Percentiles rank a stretch among this genome's conserved stretches.
These are phyloP conservation scores for Neolamprologus longior DNA, from an alignment of 2,113 vertebrate species.

Conservation along the genomic window DNA sequence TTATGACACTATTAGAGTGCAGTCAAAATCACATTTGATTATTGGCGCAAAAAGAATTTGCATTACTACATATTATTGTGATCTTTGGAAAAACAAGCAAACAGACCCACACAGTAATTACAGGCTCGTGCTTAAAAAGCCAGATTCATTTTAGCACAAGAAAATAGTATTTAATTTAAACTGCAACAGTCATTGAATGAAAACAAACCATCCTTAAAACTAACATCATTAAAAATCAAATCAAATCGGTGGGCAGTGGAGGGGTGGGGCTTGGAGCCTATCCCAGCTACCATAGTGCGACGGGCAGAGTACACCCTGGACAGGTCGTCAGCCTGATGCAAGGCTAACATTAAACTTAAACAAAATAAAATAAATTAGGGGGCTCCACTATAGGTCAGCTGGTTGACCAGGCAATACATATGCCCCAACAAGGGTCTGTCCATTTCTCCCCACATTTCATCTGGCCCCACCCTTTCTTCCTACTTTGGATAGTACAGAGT, in stretches of 20 bases:
- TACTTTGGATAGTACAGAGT: background rate
- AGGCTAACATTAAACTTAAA: background rate
- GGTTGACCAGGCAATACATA: background rate
- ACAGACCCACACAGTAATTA: background rate
- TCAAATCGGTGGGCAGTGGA: accelerated
- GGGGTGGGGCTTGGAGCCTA: background rate
- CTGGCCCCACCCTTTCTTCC: background rate
- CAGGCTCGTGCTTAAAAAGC: background rate
- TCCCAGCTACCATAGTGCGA: background rate
- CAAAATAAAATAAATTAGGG: background rate
- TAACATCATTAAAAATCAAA: background rate
- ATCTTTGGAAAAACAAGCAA: background rate
- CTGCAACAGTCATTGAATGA: background rate
- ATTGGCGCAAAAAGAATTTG: background rate
- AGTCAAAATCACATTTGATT: background rate
- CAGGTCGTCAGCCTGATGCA: background rate
- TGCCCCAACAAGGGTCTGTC: background rate
- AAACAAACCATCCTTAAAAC: background rate
- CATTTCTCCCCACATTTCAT: background rate
- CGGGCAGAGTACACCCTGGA: background rate
- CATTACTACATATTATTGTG: background rate
- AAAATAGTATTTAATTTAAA: background rate
- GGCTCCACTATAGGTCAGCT: background rate
- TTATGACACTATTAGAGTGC: background rate
- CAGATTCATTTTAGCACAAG: background rate